Evolutionary conservation across 1,140 invertebrate species (phyloP), one percentile per base, ranked within the genome.

Genomic region (Drosophila lacertosa): DNA sequence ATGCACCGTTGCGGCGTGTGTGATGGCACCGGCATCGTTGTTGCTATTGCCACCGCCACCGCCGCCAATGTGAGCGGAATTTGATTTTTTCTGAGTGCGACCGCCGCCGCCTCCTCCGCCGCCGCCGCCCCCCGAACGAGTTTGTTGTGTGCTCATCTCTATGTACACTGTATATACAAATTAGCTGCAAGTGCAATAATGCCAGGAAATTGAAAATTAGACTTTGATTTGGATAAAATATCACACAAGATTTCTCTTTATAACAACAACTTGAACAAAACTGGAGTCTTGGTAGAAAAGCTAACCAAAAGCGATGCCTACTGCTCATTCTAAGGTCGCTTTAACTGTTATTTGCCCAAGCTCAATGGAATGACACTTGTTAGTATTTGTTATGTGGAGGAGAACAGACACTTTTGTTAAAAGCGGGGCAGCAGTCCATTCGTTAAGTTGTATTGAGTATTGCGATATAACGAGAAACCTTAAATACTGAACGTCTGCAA

Each of bases 131-230:
- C 89, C 84, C 67, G 90, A 83, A 77, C 90, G 89, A 83, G 74
- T 91, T 91, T 91, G 84, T 89, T 86, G 90, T 91, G 90, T 90
- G 90, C 90, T 91, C 90, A 91, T 91, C 80, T 86, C 79, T 91
- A 91, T 91, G 83, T 91, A 91, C 90, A 91, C 90, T 91, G 90
- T 91, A 91, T 91, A 91, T 91, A 91, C 90, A 91, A 91, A 73
- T 88, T 90, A 90, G 89, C 89, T 89, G 72, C 13, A 62, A 63
- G 26, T 39, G 33, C 44, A 37, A 16, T 37, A 39, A 24, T 22
- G 9, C 32, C 20, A 39, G 32, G 16, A 29, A 13, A 18, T 51
- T 58, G 45, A 11, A 50, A 58, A 44, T 57, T 18, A 4, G 53
- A 65, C 22, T 71, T 66, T 32, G 40, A 53, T 71, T 65, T 71